Evolutionary conservation across 2,797 vertebrate genomes (phyloP).

Genomic region (Acomys russatus): DNA sequence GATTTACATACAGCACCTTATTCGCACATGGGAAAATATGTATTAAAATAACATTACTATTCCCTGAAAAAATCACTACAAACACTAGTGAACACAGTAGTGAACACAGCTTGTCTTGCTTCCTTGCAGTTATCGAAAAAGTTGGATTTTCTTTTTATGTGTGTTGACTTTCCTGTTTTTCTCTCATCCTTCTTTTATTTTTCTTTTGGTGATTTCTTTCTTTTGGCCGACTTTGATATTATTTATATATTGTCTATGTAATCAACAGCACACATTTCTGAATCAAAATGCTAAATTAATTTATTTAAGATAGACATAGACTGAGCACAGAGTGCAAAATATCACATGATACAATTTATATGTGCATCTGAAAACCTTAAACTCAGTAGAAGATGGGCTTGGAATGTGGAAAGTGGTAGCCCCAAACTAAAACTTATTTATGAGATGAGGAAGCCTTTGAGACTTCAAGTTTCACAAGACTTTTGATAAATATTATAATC

Average conservation of each 20-base stretch:
- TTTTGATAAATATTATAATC: not conserved
- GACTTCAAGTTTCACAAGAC: too few relatives aligned
- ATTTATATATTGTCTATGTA: not conserved
- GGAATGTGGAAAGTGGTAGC: not conserved
- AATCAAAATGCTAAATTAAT: not conserved
- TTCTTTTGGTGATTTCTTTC: not conserved
- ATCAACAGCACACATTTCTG: not conserved
- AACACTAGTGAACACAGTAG: not conserved
- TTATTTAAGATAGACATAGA: not conserved
- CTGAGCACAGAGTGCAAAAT: not conserved
- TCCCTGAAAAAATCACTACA: not conserved
- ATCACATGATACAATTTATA: not conserved
- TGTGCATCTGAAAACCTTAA: not conserved
- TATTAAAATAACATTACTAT: not conserved
- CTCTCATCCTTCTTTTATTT: not conserved
- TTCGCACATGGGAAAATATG: not conserved
- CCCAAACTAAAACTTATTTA: too few relatives aligned
- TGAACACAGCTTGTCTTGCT: not conserved
- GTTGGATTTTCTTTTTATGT: not conserved
- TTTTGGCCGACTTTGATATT: not conserved
- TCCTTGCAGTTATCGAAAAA: not conserved
- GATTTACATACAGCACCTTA: not conserved
- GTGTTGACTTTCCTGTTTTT: too few relatives aligned
- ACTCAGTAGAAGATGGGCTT: not conserved
- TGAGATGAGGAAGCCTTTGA: not conserved